Conservation (phyloP, 2,797 vertebrate genomes). For the Sebastolobus alascanus region DNA sequence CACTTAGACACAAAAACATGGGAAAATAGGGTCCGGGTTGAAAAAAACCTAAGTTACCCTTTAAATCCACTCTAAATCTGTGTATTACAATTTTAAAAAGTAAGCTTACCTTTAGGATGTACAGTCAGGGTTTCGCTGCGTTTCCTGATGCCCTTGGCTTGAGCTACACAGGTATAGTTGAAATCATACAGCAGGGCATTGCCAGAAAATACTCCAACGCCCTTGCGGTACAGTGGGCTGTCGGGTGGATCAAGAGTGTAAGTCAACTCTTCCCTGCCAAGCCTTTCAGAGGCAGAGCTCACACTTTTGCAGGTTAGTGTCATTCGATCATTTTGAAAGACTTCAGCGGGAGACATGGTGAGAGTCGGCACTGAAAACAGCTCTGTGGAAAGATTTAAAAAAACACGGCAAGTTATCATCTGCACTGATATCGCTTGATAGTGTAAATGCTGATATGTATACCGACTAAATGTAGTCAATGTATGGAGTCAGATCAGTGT, state of each 20-base stretch:
- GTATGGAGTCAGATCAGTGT: not conserved
- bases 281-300: constrained; percentile 40
- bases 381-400: constrained; percentile 68
- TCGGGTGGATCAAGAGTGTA: constrained; percentile 65
- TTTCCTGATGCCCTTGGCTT: constrained; percentile 74
- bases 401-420: not conserved
- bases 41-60: not conserved
- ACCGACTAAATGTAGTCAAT: not conserved
- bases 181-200: constrained; percentile 45
- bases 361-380: constrained; percentile 82
- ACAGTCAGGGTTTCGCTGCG: constrained; percentile 61
- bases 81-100: not conserved
- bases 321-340: constrained; percentile 75
- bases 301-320: constrained; percentile 73
- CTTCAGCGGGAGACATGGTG: constrained; percentile 63
- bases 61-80: not conserved
- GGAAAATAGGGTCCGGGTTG: not conserved
- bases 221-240: accelerated
- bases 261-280: constrained; percentile 49
- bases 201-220: constrained; percentile 51
- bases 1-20: not conserved
- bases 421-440: not conserved
- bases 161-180: constrained; percentile 78
- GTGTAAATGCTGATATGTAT: not conserved
- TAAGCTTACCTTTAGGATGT: constrained; percentile 77